phyloP scores from a whole-genome alignment of 2,888 invertebrate species.

The Antheraea yamamai region DNA sequence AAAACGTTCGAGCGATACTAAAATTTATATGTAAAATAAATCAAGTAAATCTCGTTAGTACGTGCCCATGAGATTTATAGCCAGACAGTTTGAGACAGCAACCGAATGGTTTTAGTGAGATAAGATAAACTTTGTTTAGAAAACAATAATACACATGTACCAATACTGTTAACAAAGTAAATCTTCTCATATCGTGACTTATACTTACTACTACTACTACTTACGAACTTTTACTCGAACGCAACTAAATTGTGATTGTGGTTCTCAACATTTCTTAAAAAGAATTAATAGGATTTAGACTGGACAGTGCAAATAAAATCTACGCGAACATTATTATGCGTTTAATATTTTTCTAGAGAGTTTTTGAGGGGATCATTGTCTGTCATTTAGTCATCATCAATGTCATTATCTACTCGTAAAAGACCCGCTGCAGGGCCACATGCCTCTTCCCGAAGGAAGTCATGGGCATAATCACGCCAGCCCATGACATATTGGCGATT shows the following conservation, averaged over 20 bases:
- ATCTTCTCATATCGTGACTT: background rate
- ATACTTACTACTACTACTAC: too few species aligned
- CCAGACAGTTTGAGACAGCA: background rate
- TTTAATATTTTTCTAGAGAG: too few species aligned
- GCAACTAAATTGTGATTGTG: background rate
- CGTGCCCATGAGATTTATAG: background rate
- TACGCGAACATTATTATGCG: too few species aligned
- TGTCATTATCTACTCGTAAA: too few species aligned
- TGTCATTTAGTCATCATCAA: too few species aligned
- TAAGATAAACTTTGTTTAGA: background rate
- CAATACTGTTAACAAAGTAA: background rate
- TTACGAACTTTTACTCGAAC: background rate
- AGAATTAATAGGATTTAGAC: background rate
- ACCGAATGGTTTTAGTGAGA: background rate
- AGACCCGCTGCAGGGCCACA: too few species aligned
- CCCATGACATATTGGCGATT: too few species aligned
- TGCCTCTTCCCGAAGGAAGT: too few species aligned
- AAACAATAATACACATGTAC: background rate
- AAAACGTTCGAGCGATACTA: background rate
- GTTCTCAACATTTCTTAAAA: background rate
- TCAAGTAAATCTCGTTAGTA: background rate
- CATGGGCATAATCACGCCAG: too few species aligned
- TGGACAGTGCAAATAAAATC: background rate
- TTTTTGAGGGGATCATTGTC: too few species aligned
- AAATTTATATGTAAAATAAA: background rate